Evolutionary conservation across 2,888 invertebrate genomes (phyloP), one percentile per base, ranked within the genome.

Genomic region (Zonitis immaculata): DNA sequence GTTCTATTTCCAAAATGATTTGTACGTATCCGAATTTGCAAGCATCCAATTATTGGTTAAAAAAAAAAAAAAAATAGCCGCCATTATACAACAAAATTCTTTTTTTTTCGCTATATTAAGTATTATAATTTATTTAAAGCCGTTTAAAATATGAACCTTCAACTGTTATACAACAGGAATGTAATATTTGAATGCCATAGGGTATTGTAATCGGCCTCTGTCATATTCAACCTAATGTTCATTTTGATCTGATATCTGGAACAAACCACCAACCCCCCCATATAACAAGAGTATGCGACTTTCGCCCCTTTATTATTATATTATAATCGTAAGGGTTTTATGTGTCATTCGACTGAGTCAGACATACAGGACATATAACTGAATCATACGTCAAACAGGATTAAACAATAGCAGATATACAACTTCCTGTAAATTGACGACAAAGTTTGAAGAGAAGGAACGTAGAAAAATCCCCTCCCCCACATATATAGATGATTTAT

Each of bases 401-500:
- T 56, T 56, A 53, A 53, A 56, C 56, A 53, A 56, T 51, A 48
- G 56, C 30, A 39, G 45, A 44, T 47, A 56, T 39, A 53, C 56
- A 51, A 56, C 53, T 56, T 56, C 52, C 56, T 47, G 53, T 39
- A 52, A 47, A 50, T 46, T 35, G 35, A 35, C 35, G 35, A 35
- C 1, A 9, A 3, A 3, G 35, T 9, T 14, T n/a, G 39, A n/a
- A 39, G 20, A 39, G 39, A 20, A 18, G 20, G 11, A 20, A 22
- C 22, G 44, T 44, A 35, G 47, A 54, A 51, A 54, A 44, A 43
- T 49, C 51, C 51, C 46, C 0, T 8, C 7, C 3, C n/a, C n/a
- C n/a, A n/a, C n/a, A n/a, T n/a, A n/a, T n/a, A n/a, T n/a, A n/a
- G 45, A 51, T 55, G 54, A 55, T 55, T 55, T 55, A 55, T 55